Evolutionary conservation across 1,140 invertebrate genomes (phyloP).

Genomic region (Temnothorax nylanderi): DNA sequence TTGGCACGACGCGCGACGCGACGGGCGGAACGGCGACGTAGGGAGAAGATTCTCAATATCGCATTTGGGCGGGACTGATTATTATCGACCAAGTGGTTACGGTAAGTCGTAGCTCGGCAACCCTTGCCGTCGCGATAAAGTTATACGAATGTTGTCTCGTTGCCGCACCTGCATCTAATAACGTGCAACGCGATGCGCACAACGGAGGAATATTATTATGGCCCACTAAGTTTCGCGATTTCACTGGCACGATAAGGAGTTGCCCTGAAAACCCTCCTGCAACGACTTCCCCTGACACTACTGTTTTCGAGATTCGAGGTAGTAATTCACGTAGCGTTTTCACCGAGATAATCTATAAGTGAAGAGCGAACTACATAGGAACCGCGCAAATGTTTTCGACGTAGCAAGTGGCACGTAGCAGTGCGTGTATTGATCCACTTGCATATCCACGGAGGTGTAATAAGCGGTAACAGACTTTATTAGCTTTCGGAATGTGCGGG

Average conservation of each 20-base stretch:
- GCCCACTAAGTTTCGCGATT: background rate
- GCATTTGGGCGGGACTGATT: conserved; percentile 62
- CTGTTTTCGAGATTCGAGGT: background rate
- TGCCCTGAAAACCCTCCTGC: background rate
- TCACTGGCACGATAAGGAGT: background rate
- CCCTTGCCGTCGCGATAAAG: conserved; percentile 8
- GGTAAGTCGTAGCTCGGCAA: conserved; percentile 45
- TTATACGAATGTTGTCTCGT: conserved; percentile 7
- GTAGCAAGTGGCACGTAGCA: conserved; percentile 6
- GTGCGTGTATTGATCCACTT: conserved; percentile 65
- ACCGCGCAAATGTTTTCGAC: background rate
- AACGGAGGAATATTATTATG: background rate
- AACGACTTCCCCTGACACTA: background rate
- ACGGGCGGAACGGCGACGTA: background rate
- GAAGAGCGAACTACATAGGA: background rate
- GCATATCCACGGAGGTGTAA: conserved; percentile 72
- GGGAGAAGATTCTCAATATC: conserved; percentile 61
- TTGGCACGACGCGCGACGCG: background rate
- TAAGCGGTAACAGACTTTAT: conserved; percentile 81
- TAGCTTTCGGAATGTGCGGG: conserved; percentile 76
- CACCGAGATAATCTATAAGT: conserved; percentile 22
- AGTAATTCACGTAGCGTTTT: background rate
- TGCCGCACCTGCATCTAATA: conserved; percentile 23
- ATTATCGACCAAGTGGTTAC: conserved; percentile 69
- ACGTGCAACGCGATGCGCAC: background rate